These are phyloP conservation scores for Hypolimnas misippus DNA, from an alignment of 2,888 invertebrate genomes.

Conservation along the genomic window DNA sequence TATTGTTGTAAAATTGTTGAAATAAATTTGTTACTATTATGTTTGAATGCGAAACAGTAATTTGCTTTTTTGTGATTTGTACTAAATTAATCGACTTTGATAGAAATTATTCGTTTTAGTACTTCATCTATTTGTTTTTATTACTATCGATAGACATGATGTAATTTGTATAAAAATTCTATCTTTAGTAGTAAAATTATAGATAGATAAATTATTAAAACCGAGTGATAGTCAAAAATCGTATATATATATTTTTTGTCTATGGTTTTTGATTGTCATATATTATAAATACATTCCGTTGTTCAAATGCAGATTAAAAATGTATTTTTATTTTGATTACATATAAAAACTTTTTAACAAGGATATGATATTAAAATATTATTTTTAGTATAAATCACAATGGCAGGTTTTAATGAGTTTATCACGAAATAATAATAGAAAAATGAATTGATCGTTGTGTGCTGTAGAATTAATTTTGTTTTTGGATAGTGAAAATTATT, in stretches of 20 bases:
- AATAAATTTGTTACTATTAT: conserved; percentile 44
- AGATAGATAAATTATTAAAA: no score
- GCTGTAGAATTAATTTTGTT: conserved; percentile 37
- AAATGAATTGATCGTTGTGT: conserved; percentile 30
- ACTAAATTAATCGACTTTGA: conserved; percentile 5
- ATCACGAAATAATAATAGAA: conserved; percentile 24
- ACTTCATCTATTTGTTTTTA: no score
- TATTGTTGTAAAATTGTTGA: conserved; percentile 53
- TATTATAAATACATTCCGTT: conserved; percentile 5
- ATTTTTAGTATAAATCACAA: conserved; percentile 27
- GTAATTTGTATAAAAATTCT: no score
- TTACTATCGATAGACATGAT: no score
- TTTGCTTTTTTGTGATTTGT: conserved; percentile 37
- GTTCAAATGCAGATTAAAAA: conserved; percentile 1
- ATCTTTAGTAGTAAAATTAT: no score
- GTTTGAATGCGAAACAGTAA: conserved; percentile 39
- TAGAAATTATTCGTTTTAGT: neutral
- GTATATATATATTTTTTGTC: no score
- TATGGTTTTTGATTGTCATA: neutral
- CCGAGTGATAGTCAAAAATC: no score
- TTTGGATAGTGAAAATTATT: conserved; percentile 22
- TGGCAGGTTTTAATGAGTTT: conserved; percentile 15
- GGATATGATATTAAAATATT: neutral
- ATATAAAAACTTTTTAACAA: conserved; percentile 6
- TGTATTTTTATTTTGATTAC: neutral